phyloP scores from a whole-genome alignment of 1,140 invertebrate species.

The Leptestheria dahalacensis region DNA sequence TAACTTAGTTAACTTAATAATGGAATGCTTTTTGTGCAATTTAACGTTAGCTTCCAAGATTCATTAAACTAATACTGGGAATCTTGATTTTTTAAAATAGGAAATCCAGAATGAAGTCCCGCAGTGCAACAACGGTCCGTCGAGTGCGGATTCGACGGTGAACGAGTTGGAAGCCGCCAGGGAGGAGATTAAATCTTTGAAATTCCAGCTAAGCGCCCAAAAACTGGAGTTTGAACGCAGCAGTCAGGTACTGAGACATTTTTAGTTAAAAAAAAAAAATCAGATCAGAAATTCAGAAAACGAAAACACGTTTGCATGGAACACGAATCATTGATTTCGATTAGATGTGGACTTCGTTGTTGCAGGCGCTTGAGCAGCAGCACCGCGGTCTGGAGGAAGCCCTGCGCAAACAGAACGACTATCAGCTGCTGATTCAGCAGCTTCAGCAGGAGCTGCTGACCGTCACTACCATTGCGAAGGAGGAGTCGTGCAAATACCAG shows the following conservation, averaged over 20 bases:
- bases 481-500: background rate
- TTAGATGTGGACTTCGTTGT: constrained; percentile 10
- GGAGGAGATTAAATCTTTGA: constrained; percentile 9
- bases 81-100: background rate
- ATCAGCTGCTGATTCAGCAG: background rate
- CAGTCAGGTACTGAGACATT: constrained; percentile 1
- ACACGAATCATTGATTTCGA: too few relatives aligned
- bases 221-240: constrained; percentile 1
- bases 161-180: background rate
- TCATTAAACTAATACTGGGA: too few relatives aligned
- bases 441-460: background rate
- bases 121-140: too few relatives aligned
- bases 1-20: too few relatives aligned
- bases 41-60: too few relatives aligned
- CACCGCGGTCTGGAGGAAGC: background rate
- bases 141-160: background rate
- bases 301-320: too few relatives aligned
- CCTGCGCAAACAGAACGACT: background rate
- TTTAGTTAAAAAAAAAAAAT: background rate
- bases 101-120: background rate
- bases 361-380: constrained; percentile 12
- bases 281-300: too few relatives aligned
- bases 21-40: too few relatives aligned
- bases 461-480: background rate
- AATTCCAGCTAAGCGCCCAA: constrained; percentile 13